Conservation (phyloP, 1,140 invertebrate genomes). For the Ptiloglossa arizonensis region DNA sequence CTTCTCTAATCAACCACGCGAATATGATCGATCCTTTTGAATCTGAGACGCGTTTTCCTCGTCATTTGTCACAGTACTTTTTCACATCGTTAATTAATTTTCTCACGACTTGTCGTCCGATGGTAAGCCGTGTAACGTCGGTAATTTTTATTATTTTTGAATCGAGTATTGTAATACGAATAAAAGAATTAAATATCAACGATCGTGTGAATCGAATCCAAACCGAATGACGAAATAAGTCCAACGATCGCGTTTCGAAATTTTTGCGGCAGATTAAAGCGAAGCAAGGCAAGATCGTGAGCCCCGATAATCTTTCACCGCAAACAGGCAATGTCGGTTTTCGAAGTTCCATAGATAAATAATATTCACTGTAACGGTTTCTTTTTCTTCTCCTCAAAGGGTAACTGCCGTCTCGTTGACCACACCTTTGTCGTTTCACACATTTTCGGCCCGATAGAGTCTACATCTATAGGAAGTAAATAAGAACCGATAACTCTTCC, state of each 20-base stretch:
- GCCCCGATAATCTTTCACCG: slow-evolving; percentile 4
- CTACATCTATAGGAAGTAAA: slow-evolving; percentile 13
- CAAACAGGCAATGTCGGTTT: slow-evolving; percentile 1
- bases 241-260: background rate
- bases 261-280: slow-evolving; percentile 9
- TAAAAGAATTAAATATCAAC: no score
- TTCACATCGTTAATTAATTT: no score
- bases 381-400: background rate
- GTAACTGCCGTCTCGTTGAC: background rate
- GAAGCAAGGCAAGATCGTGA: background rate
- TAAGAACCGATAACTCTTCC: slow-evolving; percentile 21
- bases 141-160: no score
- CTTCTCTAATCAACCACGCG: background rate
- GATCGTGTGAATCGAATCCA: no score
- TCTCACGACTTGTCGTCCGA: no score
- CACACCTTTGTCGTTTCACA: slow-evolving; percentile 29
- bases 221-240: no score
- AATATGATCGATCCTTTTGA: background rate
- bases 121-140: no score
- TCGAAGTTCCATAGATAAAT: slow-evolving; percentile 19
- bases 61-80: no score
- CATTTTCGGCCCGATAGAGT: slow-evolving; percentile 10
- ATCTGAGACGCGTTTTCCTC: background rate
- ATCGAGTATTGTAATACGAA: no score
- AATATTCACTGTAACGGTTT: slow-evolving; percentile 16